These are phyloP conservation scores for Andrena hattorfiana DNA, from an alignment of 2,888 invertebrate genomes.

Conservation along the genomic window DNA sequence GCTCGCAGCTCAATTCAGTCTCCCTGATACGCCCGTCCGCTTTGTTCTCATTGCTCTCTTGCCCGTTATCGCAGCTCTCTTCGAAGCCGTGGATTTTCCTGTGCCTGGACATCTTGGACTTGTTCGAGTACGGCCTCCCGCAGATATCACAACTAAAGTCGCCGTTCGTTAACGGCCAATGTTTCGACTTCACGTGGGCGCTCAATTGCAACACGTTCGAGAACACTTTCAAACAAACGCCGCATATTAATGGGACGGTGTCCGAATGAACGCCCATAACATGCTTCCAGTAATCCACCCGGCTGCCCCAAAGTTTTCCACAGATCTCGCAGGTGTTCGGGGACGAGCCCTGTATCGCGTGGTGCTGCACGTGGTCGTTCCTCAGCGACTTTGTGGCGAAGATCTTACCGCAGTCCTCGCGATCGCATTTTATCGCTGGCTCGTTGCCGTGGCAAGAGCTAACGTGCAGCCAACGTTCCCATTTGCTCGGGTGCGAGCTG, in stretches of 20 bases:
- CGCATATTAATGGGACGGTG: slow-evolving; percentile 85
- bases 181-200: slow-evolving; percentile 83
- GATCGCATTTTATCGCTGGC: slow-evolving; percentile 81
- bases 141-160: slow-evolving; percentile 86
- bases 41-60: slow-evolving; percentile 62
- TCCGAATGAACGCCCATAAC: slow-evolving; percentile 86
- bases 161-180: slow-evolving; percentile 85
- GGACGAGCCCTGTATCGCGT: slow-evolving; percentile 84
- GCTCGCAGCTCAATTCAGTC: slow-evolving; percentile 77
- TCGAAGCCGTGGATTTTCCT: slow-evolving; percentile 85
- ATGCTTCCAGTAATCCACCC: slow-evolving; percentile 86
- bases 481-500: slow-evolving; percentile 85
- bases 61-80: slow-evolving; percentile 63
- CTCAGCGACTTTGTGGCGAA: slow-evolving; percentile 85
- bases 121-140: slow-evolving; percentile 85
- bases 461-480: slow-evolving; percentile 86
- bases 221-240: slow-evolving; percentile 86
- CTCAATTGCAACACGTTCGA: slow-evolving; percentile 84
- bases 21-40: slow-evolving; percentile 51
- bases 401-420: slow-evolving; percentile 83
- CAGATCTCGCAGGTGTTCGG: slow-evolving; percentile 85
- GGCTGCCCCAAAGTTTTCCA: slow-evolving; percentile 85
- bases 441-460: slow-evolving; percentile 84
- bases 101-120: slow-evolving; percentile 86
- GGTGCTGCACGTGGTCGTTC: slow-evolving; percentile 85